A percentile compares a stretch with the other conserved stretches of the same genome.
These are phyloP conservation scores for Microplitis manilae DNA, from an alignment of 2,888 invertebrate genomes.

Conservation along the genomic window DNA sequence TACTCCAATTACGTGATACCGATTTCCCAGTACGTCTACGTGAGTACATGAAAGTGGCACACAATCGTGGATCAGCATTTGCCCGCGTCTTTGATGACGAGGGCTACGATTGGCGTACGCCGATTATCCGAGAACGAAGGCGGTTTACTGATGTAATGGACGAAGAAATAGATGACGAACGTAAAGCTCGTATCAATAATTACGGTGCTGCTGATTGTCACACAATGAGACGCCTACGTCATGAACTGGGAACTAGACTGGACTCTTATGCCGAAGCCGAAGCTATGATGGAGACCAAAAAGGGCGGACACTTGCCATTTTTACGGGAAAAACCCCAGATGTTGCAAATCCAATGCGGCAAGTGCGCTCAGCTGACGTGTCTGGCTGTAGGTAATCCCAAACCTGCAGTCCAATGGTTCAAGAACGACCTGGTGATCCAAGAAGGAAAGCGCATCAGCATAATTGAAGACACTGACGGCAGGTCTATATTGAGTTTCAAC, in stretches of 20 bases:
- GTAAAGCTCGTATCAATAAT: constrained; percentile 84
- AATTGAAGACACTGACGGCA: constrained; percentile 82
- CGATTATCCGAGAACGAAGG: constrained; percentile 90
- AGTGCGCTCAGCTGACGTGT: constrained; percentile 84
- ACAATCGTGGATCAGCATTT: constrained; percentile 82
- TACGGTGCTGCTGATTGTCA: constrained; percentile 80
- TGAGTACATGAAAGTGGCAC: constrained; percentile 95
- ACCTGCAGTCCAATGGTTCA: constrained; percentile 91
- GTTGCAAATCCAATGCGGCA: constrained; percentile 85
- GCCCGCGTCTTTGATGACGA: constrained; percentile 79
- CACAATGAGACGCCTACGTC: constrained; percentile 83
- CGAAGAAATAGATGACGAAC: constrained; percentile 94
- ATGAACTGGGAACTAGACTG: constrained; percentile 88
- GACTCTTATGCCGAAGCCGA: constrained; percentile 92
- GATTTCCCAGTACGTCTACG: constrained; percentile 94
- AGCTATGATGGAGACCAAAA: constrained; percentile 85
- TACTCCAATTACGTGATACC: constrained; percentile 93
- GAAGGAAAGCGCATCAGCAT: constrained; percentile 84
- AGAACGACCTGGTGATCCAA: constrained; percentile 87
- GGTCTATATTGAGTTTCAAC: constrained; percentile 84
- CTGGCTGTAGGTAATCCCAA: constrained; percentile 90
- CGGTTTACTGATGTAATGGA: constrained; percentile 96
- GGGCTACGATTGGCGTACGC: constrained; percentile 83
- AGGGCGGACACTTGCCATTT: constrained; percentile 85
- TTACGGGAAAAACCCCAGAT: constrained; percentile 94